These are phyloP conservation scores for Blastobasis lacticolella DNA, from an alignment of 2,888 invertebrate genomes.

Conservation along the genomic window DNA sequence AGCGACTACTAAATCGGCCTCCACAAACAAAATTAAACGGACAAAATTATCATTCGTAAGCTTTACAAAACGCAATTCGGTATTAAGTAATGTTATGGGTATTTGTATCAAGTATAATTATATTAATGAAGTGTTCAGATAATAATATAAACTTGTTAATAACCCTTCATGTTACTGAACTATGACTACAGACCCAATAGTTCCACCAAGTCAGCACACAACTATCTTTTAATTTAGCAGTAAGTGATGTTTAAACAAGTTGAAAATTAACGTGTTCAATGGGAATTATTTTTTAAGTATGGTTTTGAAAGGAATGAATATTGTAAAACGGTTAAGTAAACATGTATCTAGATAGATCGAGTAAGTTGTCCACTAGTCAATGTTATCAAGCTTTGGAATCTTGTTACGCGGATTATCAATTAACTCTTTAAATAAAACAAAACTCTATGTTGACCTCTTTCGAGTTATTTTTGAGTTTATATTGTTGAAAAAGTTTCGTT, in stretches of 20 bases:
- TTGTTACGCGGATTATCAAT: slow-evolving; percentile 61
- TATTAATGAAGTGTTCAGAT: slow-evolving; percentile 67
- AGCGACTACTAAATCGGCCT: slow-evolving; percentile 47
- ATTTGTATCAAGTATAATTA: slow-evolving; percentile 48
- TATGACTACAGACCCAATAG: no score
- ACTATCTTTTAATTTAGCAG: slow-evolving; percentile 59
- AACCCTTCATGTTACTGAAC: slow-evolving; percentile 24
- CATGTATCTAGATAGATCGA: slow-evolving; percentile 67
- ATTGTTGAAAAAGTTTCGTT: slow-evolving; percentile 54
- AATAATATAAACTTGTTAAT: slow-evolving; percentile 49
- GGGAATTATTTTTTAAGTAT: slow-evolving; percentile 69
- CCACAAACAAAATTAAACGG: slow-evolving; percentile 8
- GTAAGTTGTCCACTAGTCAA: slow-evolving; percentile 68
- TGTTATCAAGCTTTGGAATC: slow-evolving; percentile 63
- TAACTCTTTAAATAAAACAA: slow-evolving; percentile 37
- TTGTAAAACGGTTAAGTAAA: slow-evolving; percentile 70
- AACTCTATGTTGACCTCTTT: slow-evolving; percentile 54
- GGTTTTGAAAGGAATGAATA: slow-evolving; percentile 43
- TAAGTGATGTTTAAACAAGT: slow-evolving; percentile 63
- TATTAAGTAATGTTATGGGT: slow-evolving; percentile 47
- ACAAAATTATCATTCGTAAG: slow-evolving; percentile 37
- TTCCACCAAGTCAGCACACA: slow-evolving; percentile 56
- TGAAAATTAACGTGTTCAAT: slow-evolving; percentile 67
- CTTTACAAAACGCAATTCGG: slow-evolving; percentile 52
- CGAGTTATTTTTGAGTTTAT: slow-evolving; percentile 55